phyloP scores from a whole-genome alignment of 2,888 invertebrate species.

The Apantesis nais region DNA sequence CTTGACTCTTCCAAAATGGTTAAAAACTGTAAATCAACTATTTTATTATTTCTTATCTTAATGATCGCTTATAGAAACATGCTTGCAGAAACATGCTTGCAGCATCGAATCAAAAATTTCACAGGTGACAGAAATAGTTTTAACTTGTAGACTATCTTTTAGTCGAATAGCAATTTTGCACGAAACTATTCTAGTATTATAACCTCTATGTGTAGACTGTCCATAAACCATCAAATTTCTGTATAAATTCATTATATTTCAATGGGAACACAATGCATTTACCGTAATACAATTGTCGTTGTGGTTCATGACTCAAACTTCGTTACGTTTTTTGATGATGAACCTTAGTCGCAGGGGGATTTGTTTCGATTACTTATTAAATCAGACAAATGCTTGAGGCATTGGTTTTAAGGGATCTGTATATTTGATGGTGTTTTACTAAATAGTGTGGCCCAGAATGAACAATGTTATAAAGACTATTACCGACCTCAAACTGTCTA shows the following conservation, averaged over 20 bases:
- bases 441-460: not conserved
- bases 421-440: not conserved
- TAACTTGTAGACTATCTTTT: not conserved
- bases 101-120: too few relatives aligned
- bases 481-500: too few relatives aligned
- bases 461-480: too few relatives aligned
- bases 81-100: not conserved
- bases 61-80: too few relatives aligned
- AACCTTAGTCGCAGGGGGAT: constrained; percentile 25
- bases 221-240: constrained; percentile 60
- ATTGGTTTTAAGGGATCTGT: not conserved
- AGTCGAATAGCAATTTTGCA: not conserved
- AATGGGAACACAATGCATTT: constrained; percentile 57
- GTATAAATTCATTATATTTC: constrained; percentile 71
- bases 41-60: too few relatives aligned
- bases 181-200: constrained; percentile 28
- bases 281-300: constrained; percentile 65
- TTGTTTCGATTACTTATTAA: constrained; percentile 11
- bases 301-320: constrained; percentile 54
- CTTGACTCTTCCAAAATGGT: too few relatives aligned
- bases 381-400: not conserved
- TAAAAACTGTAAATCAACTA: too few relatives aligned
- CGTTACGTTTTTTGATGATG: constrained; percentile 52
- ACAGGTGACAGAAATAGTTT: too few relatives aligned
- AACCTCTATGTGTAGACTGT: constrained; percentile 27